A percentile compares a stretch with the other conserved stretches of the same genome.
Conservation (phyloP, 2,797 vertebrate genomes). For the Botia kubotai region DNA sequence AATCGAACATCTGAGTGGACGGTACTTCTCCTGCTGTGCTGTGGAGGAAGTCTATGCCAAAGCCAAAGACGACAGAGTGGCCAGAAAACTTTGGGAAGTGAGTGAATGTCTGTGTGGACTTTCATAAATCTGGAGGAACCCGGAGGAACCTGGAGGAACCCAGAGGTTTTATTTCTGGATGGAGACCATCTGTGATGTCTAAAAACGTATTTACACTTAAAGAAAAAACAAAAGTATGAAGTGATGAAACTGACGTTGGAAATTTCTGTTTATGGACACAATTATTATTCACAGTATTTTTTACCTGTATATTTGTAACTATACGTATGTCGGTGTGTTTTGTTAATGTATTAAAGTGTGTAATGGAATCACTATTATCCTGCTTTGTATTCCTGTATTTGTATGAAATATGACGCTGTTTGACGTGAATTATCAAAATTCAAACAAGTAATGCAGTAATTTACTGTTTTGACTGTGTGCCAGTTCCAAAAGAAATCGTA, state of each 20-base stretch:
- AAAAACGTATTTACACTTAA: background rate
- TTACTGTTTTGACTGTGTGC: background rate
- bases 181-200: background rate
- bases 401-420: too few species aligned
- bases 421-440: background rate
- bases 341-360: constrained; percentile 30
- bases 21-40: constrained; percentile 75
- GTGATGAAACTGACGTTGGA: background rate
- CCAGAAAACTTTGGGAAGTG: constrained; percentile 77
- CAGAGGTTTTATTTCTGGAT: constrained; percentile 5
- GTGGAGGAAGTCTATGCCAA: constrained; percentile 61
- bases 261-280: background rate
- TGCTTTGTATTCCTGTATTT: background rate
- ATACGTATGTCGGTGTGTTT: background rate
- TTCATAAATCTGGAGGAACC: constrained; percentile 43
- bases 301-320: constrained; percentile 4
- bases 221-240: background rate
- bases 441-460: background rate
- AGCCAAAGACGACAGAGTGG: constrained; percentile 67
- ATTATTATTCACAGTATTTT: constrained; percentile 22
- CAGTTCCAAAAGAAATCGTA: background rate
- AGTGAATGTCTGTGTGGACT: constrained; percentile 75
- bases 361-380: background rate
- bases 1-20: constrained; percentile 74
- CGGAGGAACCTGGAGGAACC: background rate